A percentile compares a stretch with the other conserved stretches of the same genome.
Conservation (phyloP, 2,113 vertebrate species). For the Pachycephala philippinensis region DNA sequence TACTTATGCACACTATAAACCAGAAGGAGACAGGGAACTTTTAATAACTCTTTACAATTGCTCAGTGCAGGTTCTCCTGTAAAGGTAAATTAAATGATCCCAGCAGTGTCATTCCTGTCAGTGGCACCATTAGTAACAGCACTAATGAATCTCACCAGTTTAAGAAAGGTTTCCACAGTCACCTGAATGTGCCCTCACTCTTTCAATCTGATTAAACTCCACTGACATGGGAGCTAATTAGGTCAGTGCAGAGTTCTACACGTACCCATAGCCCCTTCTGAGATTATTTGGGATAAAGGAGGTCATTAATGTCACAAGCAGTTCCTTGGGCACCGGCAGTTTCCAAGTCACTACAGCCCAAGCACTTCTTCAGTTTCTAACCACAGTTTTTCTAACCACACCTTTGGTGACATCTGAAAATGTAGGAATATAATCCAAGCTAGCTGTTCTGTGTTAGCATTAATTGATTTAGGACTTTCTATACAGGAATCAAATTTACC, state of each 20-base stretch:
- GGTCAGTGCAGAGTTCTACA: neutral
- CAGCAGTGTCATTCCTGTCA: neutral
- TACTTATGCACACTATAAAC: neutral
- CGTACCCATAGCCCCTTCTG: neutral
- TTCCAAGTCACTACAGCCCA: neutral
- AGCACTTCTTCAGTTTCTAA: neutral
- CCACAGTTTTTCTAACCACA: neutral
- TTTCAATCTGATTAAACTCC: neutral
- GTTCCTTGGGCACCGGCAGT: neutral
- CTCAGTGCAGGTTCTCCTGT: neutral
- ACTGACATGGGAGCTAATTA: neutral
- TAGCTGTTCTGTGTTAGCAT: neutral
- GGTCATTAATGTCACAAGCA: neutral
- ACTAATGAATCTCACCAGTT: neutral
- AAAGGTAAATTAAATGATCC: neutral
- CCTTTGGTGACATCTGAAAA: neutral
- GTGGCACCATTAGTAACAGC: neutral
- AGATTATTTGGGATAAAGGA: neutral
- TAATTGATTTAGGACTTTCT: neutral
- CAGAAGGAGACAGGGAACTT: neutral
- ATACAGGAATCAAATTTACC: neutral
- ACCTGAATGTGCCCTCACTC: neutral
- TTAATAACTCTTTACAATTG: neutral
- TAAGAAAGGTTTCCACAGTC: neutral
- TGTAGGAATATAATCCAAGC: neutral